These are phyloP conservation scores for Ptychobarbus kaznakovi DNA, from an alignment of 2,797 vertebrate genomes.

Conservation along the genomic window DNA sequence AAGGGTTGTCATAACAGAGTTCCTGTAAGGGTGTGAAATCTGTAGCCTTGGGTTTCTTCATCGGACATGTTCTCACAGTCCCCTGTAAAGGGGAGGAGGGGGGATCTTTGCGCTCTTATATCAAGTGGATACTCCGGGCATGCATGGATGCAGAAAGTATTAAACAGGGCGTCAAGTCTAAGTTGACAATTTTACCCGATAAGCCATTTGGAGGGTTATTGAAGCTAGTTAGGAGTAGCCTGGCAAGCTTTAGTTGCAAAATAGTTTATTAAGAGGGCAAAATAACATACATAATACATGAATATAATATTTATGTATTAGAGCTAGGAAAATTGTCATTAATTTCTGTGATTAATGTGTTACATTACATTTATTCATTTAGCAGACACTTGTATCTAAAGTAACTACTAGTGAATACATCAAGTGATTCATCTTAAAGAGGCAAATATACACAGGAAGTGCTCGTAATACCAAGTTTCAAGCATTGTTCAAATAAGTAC, in stretches of 20 bases:
- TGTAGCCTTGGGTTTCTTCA: constrained; percentile 35
- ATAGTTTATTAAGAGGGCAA: neutral
- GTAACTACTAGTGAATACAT: too few relatives aligned
- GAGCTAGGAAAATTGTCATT: neutral
- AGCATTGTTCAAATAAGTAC: too few relatives aligned
- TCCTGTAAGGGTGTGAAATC: constrained; percentile 60
- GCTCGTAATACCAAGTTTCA: too few relatives aligned
- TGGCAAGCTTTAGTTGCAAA: neutral
- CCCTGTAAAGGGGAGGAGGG: neutral
- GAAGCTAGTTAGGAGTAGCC: neutral
- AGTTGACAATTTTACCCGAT: neutral
- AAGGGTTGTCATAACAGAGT: constrained; percentile 28
- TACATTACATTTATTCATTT: too few relatives aligned
- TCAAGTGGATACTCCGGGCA: neutral
- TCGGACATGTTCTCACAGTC: constrained; percentile 56
- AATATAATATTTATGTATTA: neutral
- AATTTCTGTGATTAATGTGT: neutral
- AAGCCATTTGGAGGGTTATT: neutral
- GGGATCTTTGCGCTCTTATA: neutral
- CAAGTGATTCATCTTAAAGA: too few relatives aligned
- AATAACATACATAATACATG: too few relatives aligned
- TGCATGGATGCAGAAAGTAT: neutral
- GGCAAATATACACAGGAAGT: too few relatives aligned
- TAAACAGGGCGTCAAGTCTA: neutral
- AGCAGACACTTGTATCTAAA: too few relatives aligned